Evolutionary conservation across 2,888 invertebrate genomes (phyloP).

Genomic region (Sicus ferrugineus): DNA sequence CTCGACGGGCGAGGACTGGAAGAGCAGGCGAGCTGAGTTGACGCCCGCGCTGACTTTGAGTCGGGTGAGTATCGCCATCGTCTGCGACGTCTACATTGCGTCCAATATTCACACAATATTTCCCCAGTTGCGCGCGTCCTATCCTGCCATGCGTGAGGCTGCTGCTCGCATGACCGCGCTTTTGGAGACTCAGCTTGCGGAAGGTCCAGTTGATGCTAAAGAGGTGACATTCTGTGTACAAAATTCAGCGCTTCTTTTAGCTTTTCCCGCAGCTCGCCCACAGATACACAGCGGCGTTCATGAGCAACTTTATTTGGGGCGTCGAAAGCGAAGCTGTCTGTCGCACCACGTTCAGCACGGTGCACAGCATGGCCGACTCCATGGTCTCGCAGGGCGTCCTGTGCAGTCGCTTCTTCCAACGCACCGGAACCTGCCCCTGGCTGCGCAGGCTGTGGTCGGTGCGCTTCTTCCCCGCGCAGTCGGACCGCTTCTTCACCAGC

Average conservation of each 20-base stretch:
- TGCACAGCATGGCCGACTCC: conserved; percentile 40
- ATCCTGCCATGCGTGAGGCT: conserved; percentile 61
- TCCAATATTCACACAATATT: conserved; percentile 9
- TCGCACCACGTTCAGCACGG: neutral
- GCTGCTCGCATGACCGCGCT: conserved; percentile 59
- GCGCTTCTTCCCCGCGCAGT: conserved; percentile 44
- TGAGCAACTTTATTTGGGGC: conserved; percentile 62
- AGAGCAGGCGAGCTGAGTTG: conserved; percentile 62
- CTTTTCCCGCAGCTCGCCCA: conserved; percentile 44
- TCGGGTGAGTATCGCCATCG: conserved; percentile 54
- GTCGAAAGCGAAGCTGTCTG: conserved; percentile 58
- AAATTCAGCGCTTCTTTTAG: neutral
- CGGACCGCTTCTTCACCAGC: conserved; percentile 39
- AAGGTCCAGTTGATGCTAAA: conserved; percentile 58
- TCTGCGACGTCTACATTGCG: neutral
- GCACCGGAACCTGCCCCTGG: conserved; percentile 47
- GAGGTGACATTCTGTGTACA: conserved; percentile 47
- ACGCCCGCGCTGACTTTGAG: conserved; percentile 66
- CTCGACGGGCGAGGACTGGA: conserved; percentile 65
- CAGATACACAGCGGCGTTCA: conserved; percentile 59
- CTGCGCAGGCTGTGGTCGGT: conserved; percentile 42
- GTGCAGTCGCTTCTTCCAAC: conserved; percentile 44
- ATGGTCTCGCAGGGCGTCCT: conserved; percentile 43
- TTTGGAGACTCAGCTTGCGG: conserved; percentile 38
- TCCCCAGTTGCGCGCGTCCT: conserved; percentile 60